Conservation (phyloP, 2,113 vertebrate species). For the Pituophis catenifer region DNA sequence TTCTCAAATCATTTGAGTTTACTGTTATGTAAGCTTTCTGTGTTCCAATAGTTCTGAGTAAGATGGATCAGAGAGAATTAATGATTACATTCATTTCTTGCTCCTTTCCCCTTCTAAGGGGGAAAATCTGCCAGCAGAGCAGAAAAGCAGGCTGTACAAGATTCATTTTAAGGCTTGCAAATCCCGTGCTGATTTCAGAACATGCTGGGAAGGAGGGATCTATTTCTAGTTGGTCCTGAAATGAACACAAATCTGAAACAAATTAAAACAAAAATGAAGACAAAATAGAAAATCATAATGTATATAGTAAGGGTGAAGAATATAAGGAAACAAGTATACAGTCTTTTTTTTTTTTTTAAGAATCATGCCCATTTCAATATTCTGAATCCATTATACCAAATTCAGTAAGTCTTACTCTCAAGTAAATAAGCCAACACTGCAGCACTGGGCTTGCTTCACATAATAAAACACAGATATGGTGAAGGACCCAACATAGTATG, state of each 20-base stretch:
- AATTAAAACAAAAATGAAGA: background rate
- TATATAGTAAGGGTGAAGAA: background rate
- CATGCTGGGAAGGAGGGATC: background rate
- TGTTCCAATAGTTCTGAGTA: background rate
- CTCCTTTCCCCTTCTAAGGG: background rate
- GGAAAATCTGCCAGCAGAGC: background rate
- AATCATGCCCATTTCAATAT: background rate
- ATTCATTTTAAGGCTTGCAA: background rate
- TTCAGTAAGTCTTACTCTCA: background rate
- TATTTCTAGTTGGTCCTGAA: too few relatives aligned
- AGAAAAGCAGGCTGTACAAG: background rate
- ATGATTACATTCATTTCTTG: background rate
- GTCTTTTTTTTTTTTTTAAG: background rate
- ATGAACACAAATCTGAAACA: background rate
- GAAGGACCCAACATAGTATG: background rate
- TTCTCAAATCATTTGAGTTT: background rate
- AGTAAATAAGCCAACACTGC: background rate
- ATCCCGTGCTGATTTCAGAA: background rate
- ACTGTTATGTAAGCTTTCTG: background rate
- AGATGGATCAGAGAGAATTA: background rate
- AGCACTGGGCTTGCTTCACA: background rate
- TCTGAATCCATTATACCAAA: background rate
- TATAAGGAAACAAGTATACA: background rate
- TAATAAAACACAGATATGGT: background rate
- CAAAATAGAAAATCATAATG: background rate